Percentiles rank a stretch among this genome's conserved stretches.
Evolutionary conservation across 2,888 invertebrate species (phyloP).

Genomic region (Chrysolina oricalcia): DNA sequence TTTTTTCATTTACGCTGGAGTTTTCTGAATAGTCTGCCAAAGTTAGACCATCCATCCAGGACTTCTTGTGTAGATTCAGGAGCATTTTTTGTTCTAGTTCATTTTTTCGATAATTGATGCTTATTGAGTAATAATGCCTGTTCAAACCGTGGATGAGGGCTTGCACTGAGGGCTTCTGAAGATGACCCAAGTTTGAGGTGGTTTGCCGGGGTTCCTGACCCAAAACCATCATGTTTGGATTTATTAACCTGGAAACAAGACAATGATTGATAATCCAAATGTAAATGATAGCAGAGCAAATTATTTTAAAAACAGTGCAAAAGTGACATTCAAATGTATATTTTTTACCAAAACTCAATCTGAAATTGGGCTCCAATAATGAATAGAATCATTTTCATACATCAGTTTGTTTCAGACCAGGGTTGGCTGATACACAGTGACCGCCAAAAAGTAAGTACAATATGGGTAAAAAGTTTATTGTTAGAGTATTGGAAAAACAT

Average conservation of each 20-base stretch:
- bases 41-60: constrained; percentile 97
- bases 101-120: constrained; percentile 99
- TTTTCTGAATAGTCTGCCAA: constrained; percentile 94
- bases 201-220: constrained; percentile 99
- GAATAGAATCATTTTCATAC: too few species aligned
- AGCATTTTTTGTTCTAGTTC: constrained; percentile 99
- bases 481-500: too few species aligned
- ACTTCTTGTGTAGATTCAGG: constrained; percentile 97
- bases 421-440: too few species aligned
- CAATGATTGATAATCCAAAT: not conserved
- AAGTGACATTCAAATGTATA: too few species aligned
- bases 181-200: constrained; percentile 97
- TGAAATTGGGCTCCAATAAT: too few species aligned
- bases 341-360: too few species aligned
- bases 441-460: too few species aligned
- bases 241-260: constrained; percentile 84
- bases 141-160: constrained; percentile 99
- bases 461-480: too few species aligned
- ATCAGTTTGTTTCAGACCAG: too few species aligned
- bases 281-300: too few species aligned
- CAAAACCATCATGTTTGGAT: constrained; percentile 99
- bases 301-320: too few species aligned
- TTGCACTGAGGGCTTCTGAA: constrained; percentile 99
- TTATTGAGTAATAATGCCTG: constrained; percentile 99
- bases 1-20: constrained; percentile 93